These are phyloP conservation scores for Sturnus vulgaris DNA, from an alignment of 2,113 vertebrate genomes.

Conservation along the genomic window DNA sequence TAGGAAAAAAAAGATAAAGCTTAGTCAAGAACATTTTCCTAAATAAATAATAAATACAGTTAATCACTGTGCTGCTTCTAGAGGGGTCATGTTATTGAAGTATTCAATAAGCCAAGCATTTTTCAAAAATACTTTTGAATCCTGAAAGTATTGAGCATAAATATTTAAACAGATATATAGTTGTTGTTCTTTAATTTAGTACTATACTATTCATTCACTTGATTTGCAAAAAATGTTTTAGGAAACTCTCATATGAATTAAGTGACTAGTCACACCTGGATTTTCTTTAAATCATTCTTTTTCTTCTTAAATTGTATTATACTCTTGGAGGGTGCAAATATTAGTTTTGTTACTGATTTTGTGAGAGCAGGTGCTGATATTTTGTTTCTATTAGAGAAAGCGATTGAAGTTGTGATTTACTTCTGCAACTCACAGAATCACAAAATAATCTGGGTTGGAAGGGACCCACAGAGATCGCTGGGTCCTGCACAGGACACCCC, in stretches of 20 bases:
- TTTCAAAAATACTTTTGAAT: not conserved
- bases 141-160: not conserved
- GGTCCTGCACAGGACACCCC: not conserved
- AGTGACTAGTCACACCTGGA: not conserved
- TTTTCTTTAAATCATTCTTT: not conserved
- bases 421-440: not conserved
- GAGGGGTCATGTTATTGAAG: not conserved
- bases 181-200: not conserved
- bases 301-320: not conserved
- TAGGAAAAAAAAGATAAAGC: not conserved
- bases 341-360: not conserved
- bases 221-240: not conserved
- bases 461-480: accelerated
- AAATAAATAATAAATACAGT: not conserved
- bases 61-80: not conserved
- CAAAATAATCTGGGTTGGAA: not conserved
- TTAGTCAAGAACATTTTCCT: not conserved
- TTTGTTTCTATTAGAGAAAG: not conserved
- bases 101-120: not conserved
- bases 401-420: not conserved
- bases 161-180: not conserved
- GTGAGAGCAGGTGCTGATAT: not conserved
- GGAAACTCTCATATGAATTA: not conserved
- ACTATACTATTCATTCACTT: not conserved
- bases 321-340: not conserved